A percentile compares a stretch with the other conserved stretches of the same genome.
phyloP scores from a whole-genome alignment of 2,888 invertebrate genomes.

The Protophormia terraenovae region DNA sequence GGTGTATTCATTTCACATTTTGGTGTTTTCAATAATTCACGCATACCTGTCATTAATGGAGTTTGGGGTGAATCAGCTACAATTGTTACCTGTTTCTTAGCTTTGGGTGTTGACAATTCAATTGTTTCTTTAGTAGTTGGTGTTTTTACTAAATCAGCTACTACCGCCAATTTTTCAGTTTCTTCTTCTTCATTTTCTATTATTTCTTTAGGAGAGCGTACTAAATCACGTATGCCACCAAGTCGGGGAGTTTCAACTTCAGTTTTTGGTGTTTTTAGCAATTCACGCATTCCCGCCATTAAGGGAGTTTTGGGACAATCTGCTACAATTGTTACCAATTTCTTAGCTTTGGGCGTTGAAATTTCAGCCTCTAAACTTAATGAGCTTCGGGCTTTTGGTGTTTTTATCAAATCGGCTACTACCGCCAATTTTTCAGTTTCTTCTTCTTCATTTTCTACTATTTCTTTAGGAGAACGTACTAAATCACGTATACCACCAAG shows the following conservation, averaged over 20 bases:
- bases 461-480: slow-evolving; percentile 69
- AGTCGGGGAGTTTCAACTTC: slow-evolving; percentile 56
- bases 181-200: slow-evolving; percentile 39
- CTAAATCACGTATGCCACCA: slow-evolving; percentile 65
- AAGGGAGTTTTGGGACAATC: slow-evolving; percentile 52
- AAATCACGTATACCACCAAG: slow-evolving; percentile 67
- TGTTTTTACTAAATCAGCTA: slow-evolving; percentile 73
- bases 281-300: slow-evolving; percentile 65
- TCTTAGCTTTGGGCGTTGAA: neutral
- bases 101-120: slow-evolving; percentile 4
- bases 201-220: slow-evolving; percentile 69
- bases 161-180: slow-evolving; percentile 64
- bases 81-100: slow-evolving; percentile 11
- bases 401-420: slow-evolving; percentile 72
- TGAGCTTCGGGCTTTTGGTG: slow-evolving; percentile 62
- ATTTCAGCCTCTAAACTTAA: no score
- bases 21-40: slow-evolving; percentile 69
- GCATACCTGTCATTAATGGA: slow-evolving; percentile 59
- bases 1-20: slow-evolving; percentile 60
- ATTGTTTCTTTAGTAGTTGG: slow-evolving; percentile 52
- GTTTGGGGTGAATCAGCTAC: slow-evolving; percentile 43
- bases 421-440: slow-evolving; percentile 66
- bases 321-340: neutral
- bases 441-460: slow-evolving; percentile 23
- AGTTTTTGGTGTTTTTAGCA: slow-evolving; percentile 67